These are phyloP conservation scores for Ladona fulva DNA, from an alignment of 1,140 invertebrate species.

Conservation along the genomic window DNA sequence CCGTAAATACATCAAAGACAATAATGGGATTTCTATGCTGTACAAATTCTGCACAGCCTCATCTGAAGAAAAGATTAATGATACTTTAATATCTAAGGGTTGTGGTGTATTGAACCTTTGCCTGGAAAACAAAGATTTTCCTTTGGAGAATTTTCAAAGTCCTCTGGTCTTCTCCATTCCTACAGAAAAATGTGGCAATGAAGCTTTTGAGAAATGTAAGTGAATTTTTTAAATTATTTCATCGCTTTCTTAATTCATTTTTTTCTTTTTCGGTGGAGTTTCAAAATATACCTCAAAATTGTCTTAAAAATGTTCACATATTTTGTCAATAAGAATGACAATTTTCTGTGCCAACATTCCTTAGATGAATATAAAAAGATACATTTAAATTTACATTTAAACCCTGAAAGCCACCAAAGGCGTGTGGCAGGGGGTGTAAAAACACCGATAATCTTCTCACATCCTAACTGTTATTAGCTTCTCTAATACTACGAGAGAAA, in stretches of 20 bases:
- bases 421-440: no score
- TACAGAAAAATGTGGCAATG: neutral
- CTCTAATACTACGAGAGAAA: no score
- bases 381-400: neutral
- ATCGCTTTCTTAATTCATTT: neutral
- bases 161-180: constrained; percentile 43
- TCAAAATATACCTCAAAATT: neutral
- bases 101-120: constrained; percentile 55
- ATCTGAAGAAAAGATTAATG: constrained; percentile 54
- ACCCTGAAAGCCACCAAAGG: no score
- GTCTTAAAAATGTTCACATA: no score
- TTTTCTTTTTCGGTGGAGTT: neutral
- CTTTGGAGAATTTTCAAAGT: constrained; percentile 41
- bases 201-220: no score
- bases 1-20: constrained; percentile 46
- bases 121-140: constrained; percentile 50
- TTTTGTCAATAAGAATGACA: no score
- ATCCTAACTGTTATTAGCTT: no score
- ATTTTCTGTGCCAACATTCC: no score
- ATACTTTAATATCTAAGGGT: constrained; percentile 48
- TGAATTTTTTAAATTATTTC: constrained; percentile 11
- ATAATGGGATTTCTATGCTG: constrained; percentile 49
- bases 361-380: neutral
- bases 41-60: constrained; percentile 53
- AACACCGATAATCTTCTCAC: no score